A percentile compares a stretch with the other conserved stretches of the same genome.
Evolutionary conservation across 92 coral and sea anemone genomes (phyloP).

Genomic region (Parazoanthus swiftii): DNA sequence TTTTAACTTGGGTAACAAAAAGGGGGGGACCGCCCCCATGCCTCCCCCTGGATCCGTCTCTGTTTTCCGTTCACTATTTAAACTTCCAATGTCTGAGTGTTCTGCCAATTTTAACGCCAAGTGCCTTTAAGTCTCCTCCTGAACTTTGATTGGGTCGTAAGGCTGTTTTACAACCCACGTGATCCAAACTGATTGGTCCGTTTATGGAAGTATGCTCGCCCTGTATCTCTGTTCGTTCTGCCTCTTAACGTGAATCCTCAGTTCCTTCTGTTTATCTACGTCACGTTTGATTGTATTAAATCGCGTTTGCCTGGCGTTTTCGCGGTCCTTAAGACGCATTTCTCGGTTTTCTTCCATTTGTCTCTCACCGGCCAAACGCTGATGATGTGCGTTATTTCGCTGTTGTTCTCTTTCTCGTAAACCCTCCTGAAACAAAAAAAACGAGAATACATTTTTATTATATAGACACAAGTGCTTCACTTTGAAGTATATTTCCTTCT

Average conservation of each 20-base stretch:
- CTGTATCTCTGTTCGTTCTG: conserved; percentile 76
- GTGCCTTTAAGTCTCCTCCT: no score
- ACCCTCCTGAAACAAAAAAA: conserved; percentile 59
- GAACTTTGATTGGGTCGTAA: no score
- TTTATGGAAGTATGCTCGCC: conserved; percentile 72
- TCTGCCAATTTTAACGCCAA: not conserved
- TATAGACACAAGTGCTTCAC: no score
- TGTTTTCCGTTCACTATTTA: not conserved
- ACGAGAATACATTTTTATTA: not conserved
- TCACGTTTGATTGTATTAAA: conserved; percentile 63
- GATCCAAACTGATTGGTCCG: no score
- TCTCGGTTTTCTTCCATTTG: conserved; percentile 60
- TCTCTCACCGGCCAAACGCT: conserved; percentile 70
- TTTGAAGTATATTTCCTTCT: no score
- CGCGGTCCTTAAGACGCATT: conserved; percentile 58
- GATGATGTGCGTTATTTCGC: conserved; percentile 68
- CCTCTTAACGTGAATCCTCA: conserved; percentile 72
- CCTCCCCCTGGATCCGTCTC: no score
- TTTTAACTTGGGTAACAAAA: no score
- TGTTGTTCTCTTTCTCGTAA: conserved; percentile 71
- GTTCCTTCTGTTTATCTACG: conserved; percentile 72
- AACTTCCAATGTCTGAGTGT: not conserved
- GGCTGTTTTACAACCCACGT: not conserved
- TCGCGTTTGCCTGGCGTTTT: conserved; percentile 56
- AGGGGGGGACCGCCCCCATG: no score